A percentile compares a stretch with the other conserved stretches of the same genome.
Conservation (phyloP, 2,113 vertebrate species). For the Pedetes capensis region DNA sequence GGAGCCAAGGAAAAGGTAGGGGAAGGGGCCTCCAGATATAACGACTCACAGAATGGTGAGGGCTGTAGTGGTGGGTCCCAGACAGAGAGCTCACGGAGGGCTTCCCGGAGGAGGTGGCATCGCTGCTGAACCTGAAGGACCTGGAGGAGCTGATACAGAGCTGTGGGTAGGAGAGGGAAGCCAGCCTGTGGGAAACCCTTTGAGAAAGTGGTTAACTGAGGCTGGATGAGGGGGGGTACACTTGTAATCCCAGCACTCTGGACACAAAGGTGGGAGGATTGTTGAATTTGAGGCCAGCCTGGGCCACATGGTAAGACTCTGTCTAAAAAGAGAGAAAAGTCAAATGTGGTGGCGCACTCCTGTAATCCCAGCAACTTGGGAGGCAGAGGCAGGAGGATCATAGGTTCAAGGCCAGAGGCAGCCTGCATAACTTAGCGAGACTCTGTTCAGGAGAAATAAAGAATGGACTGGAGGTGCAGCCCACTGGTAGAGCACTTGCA, state of each 20-base stretch:
- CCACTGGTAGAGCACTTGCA: too few relatives aligned
- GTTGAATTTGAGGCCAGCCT: too few relatives aligned
- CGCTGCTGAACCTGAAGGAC: not conserved
- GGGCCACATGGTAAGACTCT: too few relatives aligned
- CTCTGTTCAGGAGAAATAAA: too few relatives aligned
- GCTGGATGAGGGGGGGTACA: too few relatives aligned
- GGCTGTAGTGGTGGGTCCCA: not conserved
- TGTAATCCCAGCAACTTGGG: too few relatives aligned
- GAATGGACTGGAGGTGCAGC: too few relatives aligned
- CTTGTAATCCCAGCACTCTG: not conserved
- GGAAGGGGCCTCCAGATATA: not conserved
- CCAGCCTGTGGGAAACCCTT: not conserved
- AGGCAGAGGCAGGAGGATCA: too few relatives aligned
- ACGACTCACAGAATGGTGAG: not conserved
- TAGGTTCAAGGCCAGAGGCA: too few relatives aligned
- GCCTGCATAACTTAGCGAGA: too few relatives aligned
- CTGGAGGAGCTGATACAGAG: not conserved
- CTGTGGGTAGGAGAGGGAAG: not conserved
- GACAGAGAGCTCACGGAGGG: not conserved
- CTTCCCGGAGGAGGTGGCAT: slow-evolving; percentile 8
- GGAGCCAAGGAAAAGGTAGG: not conserved
- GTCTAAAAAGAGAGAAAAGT: too few relatives aligned
- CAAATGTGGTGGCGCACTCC: too few relatives aligned
- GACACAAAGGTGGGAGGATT: not conserved
- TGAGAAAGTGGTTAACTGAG: not conserved